Conservation (phyloP, 1,140 invertebrate species). For the Pseudomyrmex gracilis region DNA sequence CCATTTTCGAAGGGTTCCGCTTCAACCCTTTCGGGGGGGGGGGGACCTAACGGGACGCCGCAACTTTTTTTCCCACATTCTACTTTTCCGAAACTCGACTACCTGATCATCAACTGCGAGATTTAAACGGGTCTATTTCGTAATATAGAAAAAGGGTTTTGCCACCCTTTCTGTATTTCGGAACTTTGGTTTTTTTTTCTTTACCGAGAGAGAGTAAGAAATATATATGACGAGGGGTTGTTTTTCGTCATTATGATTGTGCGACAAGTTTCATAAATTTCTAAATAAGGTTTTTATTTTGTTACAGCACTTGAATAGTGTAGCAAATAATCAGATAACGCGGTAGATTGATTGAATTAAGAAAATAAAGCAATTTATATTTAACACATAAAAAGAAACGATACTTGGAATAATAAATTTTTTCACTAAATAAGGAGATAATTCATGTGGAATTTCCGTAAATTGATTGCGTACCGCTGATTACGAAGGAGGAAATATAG, state of each 20-base stretch:
- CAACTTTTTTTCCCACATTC: slow-evolving; percentile 83
- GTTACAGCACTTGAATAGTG: background rate
- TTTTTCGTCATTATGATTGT: no score
- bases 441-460: background rate
- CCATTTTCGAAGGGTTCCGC: slow-evolving; percentile 76
- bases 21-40: slow-evolving; percentile 82
- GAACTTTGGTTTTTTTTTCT: background rate
- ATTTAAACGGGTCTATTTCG: slow-evolving; percentile 56
- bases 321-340: background rate
- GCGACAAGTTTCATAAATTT: background rate
- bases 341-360: background rate
- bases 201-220: slow-evolving; percentile 38
- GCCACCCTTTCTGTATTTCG: slow-evolving; percentile 14
- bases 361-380: background rate
- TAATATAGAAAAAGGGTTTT: slow-evolving; percentile 30
- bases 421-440: slow-evolving; percentile 13
- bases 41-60: slow-evolving; percentile 79
- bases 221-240: slow-evolving; percentile 45
- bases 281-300: background rate
- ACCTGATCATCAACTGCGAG: slow-evolving; percentile 73
- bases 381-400: background rate
- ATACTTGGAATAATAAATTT: background rate
- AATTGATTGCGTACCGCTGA: background rate
- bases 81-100: slow-evolving; percentile 79
- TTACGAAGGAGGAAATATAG: slow-evolving; percentile 19